Conservation (phyloP, 1,140 invertebrate species). For the Cryptotermes secundus region DNA sequence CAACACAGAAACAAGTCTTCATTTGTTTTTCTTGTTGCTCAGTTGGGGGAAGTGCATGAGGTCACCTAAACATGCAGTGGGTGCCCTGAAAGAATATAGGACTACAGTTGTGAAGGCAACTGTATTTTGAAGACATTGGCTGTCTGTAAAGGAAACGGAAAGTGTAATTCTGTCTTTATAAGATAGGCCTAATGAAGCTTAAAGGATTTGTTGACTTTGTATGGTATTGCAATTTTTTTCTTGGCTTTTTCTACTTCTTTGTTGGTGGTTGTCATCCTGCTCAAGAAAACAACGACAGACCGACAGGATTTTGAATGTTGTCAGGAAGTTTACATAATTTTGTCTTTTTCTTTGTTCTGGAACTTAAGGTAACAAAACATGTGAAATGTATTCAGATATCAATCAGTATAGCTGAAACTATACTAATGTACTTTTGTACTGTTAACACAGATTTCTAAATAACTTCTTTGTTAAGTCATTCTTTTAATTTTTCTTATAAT, state of each 20-base stretch:
- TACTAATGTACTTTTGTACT: not conserved
- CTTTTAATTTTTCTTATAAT: too few relatives aligned
- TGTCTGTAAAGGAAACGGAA: not conserved
- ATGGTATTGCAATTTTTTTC: not conserved
- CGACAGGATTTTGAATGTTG: not conserved
- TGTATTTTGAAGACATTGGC: not conserved
- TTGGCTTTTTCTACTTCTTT: not conserved
- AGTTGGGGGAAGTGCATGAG: not conserved
- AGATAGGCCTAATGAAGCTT: not conserved
- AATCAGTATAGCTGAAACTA: not conserved
- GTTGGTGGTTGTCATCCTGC: not conserved
- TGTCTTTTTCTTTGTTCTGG: not conserved
- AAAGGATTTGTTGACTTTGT: not conserved
- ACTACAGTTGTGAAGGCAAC: not conserved
- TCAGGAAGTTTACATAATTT: not conserved
- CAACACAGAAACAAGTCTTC: not conserved
- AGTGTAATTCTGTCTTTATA: not conserved
- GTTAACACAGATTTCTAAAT: not conserved
- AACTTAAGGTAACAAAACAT: not conserved
- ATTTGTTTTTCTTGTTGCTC: not conserved
- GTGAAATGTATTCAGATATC: not conserved
- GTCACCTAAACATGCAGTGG: not conserved
- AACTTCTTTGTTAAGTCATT: not conserved
- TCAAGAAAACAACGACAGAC: slow-evolving; percentile 21
- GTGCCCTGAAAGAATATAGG: not conserved